Conservation (phyloP, 2,888 invertebrate species). For the Cryptus viduatorius region DNA sequence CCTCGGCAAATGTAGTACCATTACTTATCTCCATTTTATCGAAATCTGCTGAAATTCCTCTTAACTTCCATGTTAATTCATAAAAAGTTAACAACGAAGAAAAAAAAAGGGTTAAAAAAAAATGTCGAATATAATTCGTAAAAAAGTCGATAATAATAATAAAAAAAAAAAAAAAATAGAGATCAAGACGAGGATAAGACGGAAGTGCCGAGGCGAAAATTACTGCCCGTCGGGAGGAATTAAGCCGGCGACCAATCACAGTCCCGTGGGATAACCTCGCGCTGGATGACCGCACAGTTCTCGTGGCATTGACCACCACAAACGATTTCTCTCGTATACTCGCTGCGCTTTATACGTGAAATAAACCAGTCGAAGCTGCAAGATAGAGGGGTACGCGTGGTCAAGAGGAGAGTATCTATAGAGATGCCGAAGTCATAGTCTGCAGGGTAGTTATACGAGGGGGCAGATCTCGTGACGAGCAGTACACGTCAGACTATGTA, state of each 20-base stretch:
- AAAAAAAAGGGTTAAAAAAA: too few relatives aligned
- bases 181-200: conserved; percentile 51
- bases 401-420: conserved; percentile 27
- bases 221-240: conserved; percentile 69
- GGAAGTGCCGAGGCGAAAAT: conserved; percentile 64
- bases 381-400: conserved; percentile 5
- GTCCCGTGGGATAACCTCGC: conserved; percentile 53
- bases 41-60: too few relatives aligned
- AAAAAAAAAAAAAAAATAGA: neutral
- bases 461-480: conserved; percentile 9
- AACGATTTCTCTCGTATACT: conserved; percentile 28
- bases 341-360: conserved; percentile 35
- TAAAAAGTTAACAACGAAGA: too few relatives aligned
- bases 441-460: conserved; percentile 43
- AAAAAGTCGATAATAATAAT: neutral
- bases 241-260: conserved; percentile 71
- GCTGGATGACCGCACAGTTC: conserved; percentile 43
- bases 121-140: too few relatives aligned
- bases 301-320: conserved; percentile 33
- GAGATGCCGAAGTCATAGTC: conserved; percentile 37
- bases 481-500: neutral
- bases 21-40: too few relatives aligned
- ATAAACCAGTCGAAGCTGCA: conserved; percentile 34
- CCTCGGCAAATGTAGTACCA: too few relatives aligned
- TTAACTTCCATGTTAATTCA: too few relatives aligned